Base-by-base conservation (phyloP, 2,113 vertebrate species). In the Geothlypis trichas region DNA sequence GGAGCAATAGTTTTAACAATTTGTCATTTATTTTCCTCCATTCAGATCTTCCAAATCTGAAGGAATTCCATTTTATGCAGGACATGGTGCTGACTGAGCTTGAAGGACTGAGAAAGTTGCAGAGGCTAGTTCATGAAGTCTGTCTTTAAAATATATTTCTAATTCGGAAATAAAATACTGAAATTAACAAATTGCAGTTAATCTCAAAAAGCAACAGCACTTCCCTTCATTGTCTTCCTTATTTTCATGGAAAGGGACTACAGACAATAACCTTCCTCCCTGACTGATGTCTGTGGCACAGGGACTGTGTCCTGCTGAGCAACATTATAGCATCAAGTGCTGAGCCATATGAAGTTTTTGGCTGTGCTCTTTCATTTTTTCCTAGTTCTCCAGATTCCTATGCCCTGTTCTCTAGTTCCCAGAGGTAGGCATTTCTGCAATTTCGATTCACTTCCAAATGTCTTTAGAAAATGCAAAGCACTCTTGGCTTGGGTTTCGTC, bases 381-480 rank as follows among this genome's bases (percentile, higher is more conserved):
- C 39, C 84, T 44, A 96, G 62, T 79, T 68, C 91, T 96, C 92
- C 94, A 84, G 93, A 96, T 97, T 95, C 89, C 63, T 97, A 80
- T 96, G 92, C 96, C 94, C 93, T 92, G 65, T 73, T 95, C 95
- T 95, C 96, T 33, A 51, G 96, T 98, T 98, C 98, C 97, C 98
- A 98, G 97, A 97, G 97, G 97, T 96, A 98, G 97, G 97, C 97
- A 98, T 98, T 97, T 98, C 97, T 98, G 97, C 91, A 97, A 98
- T 98, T 97, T 98, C 87, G 1, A 90, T 97, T 94, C 86, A 75
- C 73, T 96, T 98, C 98, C 98, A 98, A 98, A 96, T 97, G 97
- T 97, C 95, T 93, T 96, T 90, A 97, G 95, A 97, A 97, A 98
- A 98, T 95, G 90, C 96, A 96, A 97, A 97, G 96, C 52, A 14